Evolutionary conservation across 1,140 invertebrate species (phyloP).

Genomic region (Apolygus lucorum): DNA sequence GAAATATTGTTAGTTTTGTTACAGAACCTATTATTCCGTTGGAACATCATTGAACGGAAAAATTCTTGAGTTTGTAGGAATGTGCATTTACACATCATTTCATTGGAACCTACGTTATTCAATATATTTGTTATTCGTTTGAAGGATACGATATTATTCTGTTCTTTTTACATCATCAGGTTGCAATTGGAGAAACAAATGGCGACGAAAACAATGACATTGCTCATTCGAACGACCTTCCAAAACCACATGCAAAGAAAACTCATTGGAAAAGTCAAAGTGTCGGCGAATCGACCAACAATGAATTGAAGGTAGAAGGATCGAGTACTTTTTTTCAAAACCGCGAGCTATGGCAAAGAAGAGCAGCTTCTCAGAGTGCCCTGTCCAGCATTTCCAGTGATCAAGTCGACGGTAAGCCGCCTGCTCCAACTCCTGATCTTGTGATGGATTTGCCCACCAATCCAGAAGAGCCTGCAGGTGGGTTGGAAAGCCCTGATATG

Average conservation of each 20-base stretch:
- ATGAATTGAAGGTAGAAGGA: constrained; percentile 26
- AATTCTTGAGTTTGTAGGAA: no score
- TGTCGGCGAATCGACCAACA: constrained; percentile 37
- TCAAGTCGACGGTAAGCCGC: neutral
- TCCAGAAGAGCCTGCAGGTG: constrained; percentile 30
- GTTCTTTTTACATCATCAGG: no score
- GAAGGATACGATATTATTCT: no score
- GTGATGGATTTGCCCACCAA: constrained; percentile 71
- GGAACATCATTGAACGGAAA: no score
- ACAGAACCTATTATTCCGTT: no score
- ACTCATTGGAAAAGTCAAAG: constrained; percentile 45
- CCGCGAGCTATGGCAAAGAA: constrained; percentile 52
- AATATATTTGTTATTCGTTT: no score
- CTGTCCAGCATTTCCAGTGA: constrained; percentile 32
- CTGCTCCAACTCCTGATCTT: constrained; percentile 66
- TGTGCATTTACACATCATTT: no score
- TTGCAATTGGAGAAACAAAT: neutral
- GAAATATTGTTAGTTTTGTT: no score
- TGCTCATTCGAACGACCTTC: neutral
- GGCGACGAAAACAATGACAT: no score
- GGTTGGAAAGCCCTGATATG: constrained; percentile 56
- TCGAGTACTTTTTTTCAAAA: constrained; percentile 42
- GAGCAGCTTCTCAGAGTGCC: constrained; percentile 48
- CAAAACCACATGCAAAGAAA: constrained; percentile 17
- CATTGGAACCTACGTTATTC: no score